Evolutionary conservation across 2,888 invertebrate genomes (phyloP).

Genomic region (Lasioglossum marginatum): DNA sequence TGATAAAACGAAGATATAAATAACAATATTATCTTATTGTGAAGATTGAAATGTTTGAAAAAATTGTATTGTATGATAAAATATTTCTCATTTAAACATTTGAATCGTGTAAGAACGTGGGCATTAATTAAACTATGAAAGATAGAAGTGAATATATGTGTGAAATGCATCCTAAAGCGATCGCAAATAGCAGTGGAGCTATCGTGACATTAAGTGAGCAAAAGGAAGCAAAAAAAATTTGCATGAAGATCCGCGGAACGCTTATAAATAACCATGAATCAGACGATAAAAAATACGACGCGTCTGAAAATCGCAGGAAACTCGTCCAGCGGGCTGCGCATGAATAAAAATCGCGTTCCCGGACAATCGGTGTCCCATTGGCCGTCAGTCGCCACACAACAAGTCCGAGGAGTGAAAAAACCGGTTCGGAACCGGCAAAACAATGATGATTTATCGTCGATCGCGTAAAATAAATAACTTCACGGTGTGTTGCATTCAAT

Average conservation of each 20-base stretch:
- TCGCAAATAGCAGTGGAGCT: neutral
- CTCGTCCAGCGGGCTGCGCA: neutral
- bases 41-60: too few relatives aligned
- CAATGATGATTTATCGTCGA: neutral
- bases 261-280: conserved; percentile 8
- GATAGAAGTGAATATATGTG: neutral
- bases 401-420: neutral
- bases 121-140: neutral
- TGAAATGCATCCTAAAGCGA: neutral
- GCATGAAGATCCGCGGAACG: neutral
- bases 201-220: neutral
- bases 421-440: neutral
- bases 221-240: neutral
- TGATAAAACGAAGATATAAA: too few relatives aligned
- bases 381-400: neutral
- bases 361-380: conserved; percentile 4
- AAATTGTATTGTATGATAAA: too few relatives aligned
- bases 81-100: too few relatives aligned
- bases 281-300: neutral
- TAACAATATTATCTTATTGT: too few relatives aligned
- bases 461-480: conserved; percentile 12
- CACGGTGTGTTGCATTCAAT: conserved; percentile 12
- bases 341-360: neutral
- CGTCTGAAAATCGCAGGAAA: neutral
- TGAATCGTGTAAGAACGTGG: too few relatives aligned